These are phyloP conservation scores for Polylopha cassiicola DNA, from an alignment of 2,888 invertebrate genomes.

Conservation along the genomic window DNA sequence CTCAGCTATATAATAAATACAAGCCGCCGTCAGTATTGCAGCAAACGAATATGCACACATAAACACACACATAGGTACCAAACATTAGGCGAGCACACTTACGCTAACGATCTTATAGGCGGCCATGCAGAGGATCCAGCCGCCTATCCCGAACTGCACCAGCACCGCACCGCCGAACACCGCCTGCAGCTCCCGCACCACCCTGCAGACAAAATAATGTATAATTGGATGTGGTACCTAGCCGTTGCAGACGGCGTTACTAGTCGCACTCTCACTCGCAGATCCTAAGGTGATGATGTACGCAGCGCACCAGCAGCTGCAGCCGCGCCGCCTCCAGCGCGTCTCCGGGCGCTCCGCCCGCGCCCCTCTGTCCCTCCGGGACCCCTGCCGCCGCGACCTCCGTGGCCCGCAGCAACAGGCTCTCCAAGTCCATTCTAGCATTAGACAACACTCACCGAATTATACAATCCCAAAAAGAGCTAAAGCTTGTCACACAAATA, in stretches of 20 bases:
- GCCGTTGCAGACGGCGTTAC: neutral
- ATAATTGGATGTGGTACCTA: no score
- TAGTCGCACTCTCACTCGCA: constrained; percentile 36
- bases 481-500: no score
- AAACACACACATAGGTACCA: neutral
- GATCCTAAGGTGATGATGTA: constrained; percentile 49
- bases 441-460: neutral
- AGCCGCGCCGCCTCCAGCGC: constrained; percentile 31
- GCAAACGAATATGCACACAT: neutral
- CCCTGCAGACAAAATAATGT: constrained; percentile 39
- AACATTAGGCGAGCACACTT: constrained; percentile 29
- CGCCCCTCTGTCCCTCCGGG: constrained; percentile 34
- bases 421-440: constrained; percentile 41
- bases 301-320: constrained; percentile 40
- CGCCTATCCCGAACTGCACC: constrained; percentile 62
- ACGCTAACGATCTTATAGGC: constrained; percentile 63
- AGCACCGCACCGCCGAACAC: constrained; percentile 57
- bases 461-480: constrained; percentile 1
- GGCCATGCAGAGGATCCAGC: constrained; percentile 69
- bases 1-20: constrained; percentile 37
- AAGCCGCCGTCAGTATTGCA: neutral
- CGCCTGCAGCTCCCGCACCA: constrained; percentile 42
- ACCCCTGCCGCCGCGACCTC: no score
- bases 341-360: constrained; percentile 21
- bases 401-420: constrained; percentile 34